Evolutionary conservation across 92 coral and sea anemone genomes (phyloP), one percentile per base, ranked within the genome.

Genomic region (Palythoa caribaeorum): DNA sequence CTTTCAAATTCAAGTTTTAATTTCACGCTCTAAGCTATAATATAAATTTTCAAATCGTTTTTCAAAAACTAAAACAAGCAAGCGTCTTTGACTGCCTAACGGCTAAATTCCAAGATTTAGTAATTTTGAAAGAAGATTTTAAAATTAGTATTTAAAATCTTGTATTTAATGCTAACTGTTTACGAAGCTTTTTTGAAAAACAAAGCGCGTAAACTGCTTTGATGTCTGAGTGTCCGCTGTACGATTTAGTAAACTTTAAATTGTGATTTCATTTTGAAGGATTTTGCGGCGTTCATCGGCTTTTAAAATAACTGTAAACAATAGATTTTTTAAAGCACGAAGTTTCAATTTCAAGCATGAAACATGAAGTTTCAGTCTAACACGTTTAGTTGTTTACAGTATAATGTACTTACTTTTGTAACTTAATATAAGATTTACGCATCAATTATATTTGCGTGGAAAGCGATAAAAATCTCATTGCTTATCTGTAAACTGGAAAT

Each of bases 221-320:
- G 50, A 2, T 16, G 19, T 37, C 15, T 11, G 15, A 36, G 6
- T 55, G 44, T 50, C 44, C 39, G 9, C 38, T 38, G 2, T 39
- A 66, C 9, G 44, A 59, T 65, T 80, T 80, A 19, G 55, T 80
- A 63, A 40, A 14, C 9, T 65, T 80, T 16, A 16, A 63, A 81
- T 53, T 1, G 7, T 13, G 73, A 37, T 21, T 44, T 66, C 39
- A 59, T 66, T 21, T 11, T 59, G 75, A 12, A 28, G 38, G 1
- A 70, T 7, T 70, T 36, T 35, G 14, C 47, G 75, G 14, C 17
- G 14, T 35, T 28, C 5, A 3, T 17, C 20, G 48, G 38, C 28
- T 51, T 51, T 51, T 75, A 9, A 0, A 14, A 44, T 6, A 75
- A 47, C 3, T 75, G 48, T 44, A 21, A 44, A 72, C 51, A 44